Base-by-base conservation (phyloP, 2,113 vertebrate species). In the Camelus dromedarius region DNA sequence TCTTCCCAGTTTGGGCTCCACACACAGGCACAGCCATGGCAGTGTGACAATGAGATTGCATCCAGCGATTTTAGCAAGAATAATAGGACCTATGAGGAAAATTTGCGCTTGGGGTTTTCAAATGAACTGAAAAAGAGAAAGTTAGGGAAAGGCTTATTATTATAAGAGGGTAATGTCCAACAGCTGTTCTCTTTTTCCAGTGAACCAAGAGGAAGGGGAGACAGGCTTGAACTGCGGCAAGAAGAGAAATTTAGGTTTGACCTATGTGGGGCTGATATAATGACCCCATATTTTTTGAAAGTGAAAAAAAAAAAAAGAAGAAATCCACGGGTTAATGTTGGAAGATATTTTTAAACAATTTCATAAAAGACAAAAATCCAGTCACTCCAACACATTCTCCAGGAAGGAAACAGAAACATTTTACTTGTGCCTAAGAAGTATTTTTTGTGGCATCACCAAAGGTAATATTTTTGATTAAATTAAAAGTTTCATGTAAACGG, bases 61-160 rank as follows among this genome's bases (percentile, higher is more conserved):
- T 69, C 54, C 48, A 58, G n/a, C 50, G 48, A 76, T 70, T 89
- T 85, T 35, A 84, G 52, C 60, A 46, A 83, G 58, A 35, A 13
- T 83, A 96, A 91, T 62, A 76, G 70, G 67, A 85, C 66, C 89
- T 81, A 38, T 80, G 30, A 96, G 89, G 22, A 89, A 96, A 81
- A 56, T 70, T 30, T 66, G 64, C 11, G 30, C 24, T 80, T 79
- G 42, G 54, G 9, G 30, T 35, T 93, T 87, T 89, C 77, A 89
- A 93, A 89, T 86, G 89, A 93, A 91, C 66, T 89, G 72, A 95
- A 96, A 95, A 83, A 60, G 66, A 88, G 30, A 84, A 91, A 60
- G 69, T 67, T 89, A 91, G 88, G 35, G n/a, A 73, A 32, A 32
- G 8, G 82, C 28, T 79, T 94, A 62, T 83, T 79, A 76, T 22